phyloP scores from a whole-genome alignment of 2,113 vertebrate species.

The Sprattus sprattus region DNA sequence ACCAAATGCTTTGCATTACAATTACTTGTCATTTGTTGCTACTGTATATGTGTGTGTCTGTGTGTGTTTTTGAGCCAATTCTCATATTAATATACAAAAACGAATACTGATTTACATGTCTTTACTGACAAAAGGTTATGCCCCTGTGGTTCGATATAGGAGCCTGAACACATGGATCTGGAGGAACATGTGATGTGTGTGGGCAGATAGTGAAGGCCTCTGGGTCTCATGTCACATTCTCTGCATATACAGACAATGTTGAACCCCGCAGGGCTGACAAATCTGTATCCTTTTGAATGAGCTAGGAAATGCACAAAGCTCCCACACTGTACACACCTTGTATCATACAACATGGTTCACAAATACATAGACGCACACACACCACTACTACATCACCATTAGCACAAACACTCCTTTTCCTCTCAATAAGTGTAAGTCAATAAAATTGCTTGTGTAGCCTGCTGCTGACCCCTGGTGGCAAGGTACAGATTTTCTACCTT shows the following conservation, averaged over 20 bases:
- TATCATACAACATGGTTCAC: not conserved
- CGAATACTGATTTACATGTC: not conserved
- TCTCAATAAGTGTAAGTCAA: no score
- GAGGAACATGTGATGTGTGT: slow-evolving; percentile 25
- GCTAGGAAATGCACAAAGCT: not conserved
- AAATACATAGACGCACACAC: not conserved
- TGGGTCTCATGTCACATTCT: slow-evolving; percentile 17
- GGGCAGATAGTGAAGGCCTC: slow-evolving; percentile 29
- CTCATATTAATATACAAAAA: not conserved
- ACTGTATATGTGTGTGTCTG: not conserved
- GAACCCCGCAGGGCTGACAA: not conserved
- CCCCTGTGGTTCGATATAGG: not conserved
- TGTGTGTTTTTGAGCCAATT: not conserved
- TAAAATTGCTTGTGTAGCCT: not conserved
- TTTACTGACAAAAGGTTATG: not conserved
- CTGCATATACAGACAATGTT: slow-evolving; percentile 25
- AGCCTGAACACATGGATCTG: not conserved
- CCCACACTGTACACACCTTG: not conserved
- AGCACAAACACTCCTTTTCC: no score
- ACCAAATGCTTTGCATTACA: not conserved
- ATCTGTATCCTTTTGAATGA: not conserved
- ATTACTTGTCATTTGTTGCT: not conserved
- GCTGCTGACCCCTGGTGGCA: slow-evolving; percentile 11
- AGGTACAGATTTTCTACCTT: not conserved
- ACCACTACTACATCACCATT: not conserved